Percentiles rank a stretch among this genome's conserved stretches.
Conservation (phyloP, 1,140 invertebrate genomes). For the Pseudomyrmex dendroicus region DNA sequence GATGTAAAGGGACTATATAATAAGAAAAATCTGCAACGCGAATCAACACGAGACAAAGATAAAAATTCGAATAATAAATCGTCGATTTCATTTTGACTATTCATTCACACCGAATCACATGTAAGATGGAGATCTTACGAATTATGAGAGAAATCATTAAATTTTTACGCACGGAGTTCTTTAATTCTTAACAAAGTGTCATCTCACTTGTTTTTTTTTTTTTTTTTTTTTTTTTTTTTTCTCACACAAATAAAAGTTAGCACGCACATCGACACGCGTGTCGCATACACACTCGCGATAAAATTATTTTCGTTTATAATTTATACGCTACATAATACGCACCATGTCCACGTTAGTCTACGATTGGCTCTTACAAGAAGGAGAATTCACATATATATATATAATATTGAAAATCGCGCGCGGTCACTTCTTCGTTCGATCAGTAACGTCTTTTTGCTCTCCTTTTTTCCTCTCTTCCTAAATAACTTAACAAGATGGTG, state of each 20-base stretch:
- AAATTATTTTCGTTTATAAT: not conserved
- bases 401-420: conserved; percentile 30
- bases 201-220: not conserved
- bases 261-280: not conserved
- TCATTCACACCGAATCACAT: not conserved
- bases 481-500: conserved; percentile 4
- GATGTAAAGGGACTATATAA: conserved; percentile 36
- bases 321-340: not conserved
- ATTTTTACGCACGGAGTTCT: no score
- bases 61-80: not conserved
- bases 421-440: conserved; percentile 7
- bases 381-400: conserved; percentile 8
- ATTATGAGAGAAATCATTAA: not conserved
- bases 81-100: not conserved
- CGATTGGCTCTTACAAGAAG: conserved; percentile 40
- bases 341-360: not conserved
- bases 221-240: not conserved
- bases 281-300: not conserved
- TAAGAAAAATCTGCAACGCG: conserved; percentile 14
- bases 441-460: not conserved
- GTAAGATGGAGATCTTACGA: not conserved
- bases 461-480: not conserved
- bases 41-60: not conserved
- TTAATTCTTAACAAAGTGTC: no score
- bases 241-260: no score